Conservation (phyloP, 1,140 invertebrate species). For the Pseudomyrmex flavicornis region DNA sequence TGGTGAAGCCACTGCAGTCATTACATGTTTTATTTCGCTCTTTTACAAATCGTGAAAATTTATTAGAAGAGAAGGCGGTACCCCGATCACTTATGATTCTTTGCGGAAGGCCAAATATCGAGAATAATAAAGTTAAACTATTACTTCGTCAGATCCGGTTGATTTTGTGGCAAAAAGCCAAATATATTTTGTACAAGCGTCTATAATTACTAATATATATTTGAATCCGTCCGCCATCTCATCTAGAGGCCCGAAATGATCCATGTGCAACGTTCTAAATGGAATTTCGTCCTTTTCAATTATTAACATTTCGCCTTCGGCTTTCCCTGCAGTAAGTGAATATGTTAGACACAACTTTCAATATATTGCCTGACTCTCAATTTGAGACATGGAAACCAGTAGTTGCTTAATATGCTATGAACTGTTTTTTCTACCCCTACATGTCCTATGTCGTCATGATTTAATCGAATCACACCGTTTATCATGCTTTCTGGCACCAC, state of each 20-base stretch:
- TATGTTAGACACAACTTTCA: too few species aligned
- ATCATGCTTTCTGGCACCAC: background rate
- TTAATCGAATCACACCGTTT: background rate
- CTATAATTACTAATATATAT: background rate
- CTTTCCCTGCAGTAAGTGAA: background rate
- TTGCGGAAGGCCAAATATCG: background rate
- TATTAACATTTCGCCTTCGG: background rate
- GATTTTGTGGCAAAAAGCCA: background rate
- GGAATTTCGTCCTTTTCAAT: background rate
- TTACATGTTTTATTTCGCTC: background rate
- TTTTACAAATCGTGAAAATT: background rate
- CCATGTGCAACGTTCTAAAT: background rate
- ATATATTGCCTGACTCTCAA: background rate
- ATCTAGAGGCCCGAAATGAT: background rate
- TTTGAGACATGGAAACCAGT: constrained; percentile 15
- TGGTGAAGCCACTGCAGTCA: background rate
- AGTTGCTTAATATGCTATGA: background rate
- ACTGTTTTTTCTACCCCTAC: background rate
- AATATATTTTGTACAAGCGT: background rate
- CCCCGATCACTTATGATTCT: background rate
- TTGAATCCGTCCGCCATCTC: background rate
- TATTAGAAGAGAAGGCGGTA: background rate
- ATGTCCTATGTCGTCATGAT: background rate
- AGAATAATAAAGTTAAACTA: background rate
- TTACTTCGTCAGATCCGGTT: background rate